Evolutionary conservation across 2,797 vertebrate genomes (phyloP).

Genomic region (Odontamblyopus lacepedii): DNA sequence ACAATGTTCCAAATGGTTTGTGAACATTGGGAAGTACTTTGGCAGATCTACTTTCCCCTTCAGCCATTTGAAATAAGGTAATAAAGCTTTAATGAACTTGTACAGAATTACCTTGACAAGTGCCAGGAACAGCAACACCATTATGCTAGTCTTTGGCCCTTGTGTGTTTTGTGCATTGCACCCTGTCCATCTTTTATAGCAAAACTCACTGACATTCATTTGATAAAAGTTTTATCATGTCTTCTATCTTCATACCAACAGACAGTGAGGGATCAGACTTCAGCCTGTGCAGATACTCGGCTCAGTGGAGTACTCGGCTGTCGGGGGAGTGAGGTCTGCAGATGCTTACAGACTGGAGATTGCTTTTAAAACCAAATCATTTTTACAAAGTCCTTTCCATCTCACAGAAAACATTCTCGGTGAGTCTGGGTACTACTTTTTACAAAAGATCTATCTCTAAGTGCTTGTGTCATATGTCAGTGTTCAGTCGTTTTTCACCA

Average conservation of each 20-base stretch:
- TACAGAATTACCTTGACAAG: no score
- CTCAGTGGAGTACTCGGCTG: neutral
- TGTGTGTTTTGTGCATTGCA: no score
- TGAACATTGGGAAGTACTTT: no score
- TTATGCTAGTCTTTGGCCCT: no score
- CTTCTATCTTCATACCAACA: neutral
- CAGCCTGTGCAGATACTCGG: slow-evolving; percentile 17
- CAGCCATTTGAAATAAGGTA: no score
- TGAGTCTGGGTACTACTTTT: no score
- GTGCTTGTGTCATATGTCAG: neutral
- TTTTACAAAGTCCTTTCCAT: slow-evolving; percentile 11
- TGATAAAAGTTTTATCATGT: neutral
- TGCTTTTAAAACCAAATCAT: slow-evolving; percentile 30
- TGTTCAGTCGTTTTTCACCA: neutral
- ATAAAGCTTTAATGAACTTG: no score
- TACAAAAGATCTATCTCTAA: no score
- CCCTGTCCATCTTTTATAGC: no score
- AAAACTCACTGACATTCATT: neutral
- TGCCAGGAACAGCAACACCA: no score
- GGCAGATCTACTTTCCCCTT: no score
- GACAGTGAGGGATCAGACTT: slow-evolving; percentile 23
- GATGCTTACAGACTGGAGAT: slow-evolving; percentile 31
- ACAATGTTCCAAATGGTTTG: no score
- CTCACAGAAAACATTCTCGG: neutral
- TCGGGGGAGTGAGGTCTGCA: slow-evolving; percentile 3